Percentiles rank a stretch among this genome's conserved stretches.
Evolutionary conservation across 2,888 invertebrate genomes (phyloP).

Genomic region (Drosophila siamana): DNA sequence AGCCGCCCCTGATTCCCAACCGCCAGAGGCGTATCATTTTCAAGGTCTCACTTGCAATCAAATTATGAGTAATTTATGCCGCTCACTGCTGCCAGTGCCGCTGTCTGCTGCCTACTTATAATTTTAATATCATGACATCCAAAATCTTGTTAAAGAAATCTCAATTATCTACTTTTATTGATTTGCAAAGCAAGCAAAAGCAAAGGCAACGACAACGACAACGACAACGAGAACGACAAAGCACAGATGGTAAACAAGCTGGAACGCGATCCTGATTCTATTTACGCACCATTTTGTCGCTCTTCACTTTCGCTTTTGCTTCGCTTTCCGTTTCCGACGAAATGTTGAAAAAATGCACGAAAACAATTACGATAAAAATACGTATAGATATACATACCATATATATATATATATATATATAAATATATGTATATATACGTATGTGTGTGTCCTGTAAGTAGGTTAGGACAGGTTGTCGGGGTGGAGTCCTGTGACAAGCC

Average conservation of each 20-base stretch:
- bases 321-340: constrained; percentile 38
- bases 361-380: constrained; percentile 80
- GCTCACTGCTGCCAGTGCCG: constrained; percentile 45
- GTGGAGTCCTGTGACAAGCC: constrained; percentile 63
- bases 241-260: constrained; percentile 61
- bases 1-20: neutral
- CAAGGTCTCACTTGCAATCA: constrained; percentile 73
- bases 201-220: constrained; percentile 14
- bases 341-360: constrained; percentile 68
- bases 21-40: constrained; percentile 56
- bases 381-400: constrained; percentile 15
- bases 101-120: constrained; percentile 50
- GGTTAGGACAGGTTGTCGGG: constrained; percentile 51
- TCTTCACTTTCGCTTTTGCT: constrained; percentile 52
- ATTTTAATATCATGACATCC: constrained; percentile 75
- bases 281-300: constrained; percentile 76
- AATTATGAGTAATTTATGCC: constrained; percentile 77
- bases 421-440: constrained; percentile 8
- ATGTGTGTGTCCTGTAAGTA: constrained; percentile 37
- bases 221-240: neutral
- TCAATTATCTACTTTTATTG: constrained; percentile 81
- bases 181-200: constrained; percentile 63
- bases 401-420: constrained; percentile 2
- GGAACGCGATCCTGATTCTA: constrained; percentile 62
- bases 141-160: constrained; percentile 79